These are phyloP conservation scores for Micromys minutus DNA, from an alignment of 2,113 vertebrate species.

Conservation along the genomic window DNA sequence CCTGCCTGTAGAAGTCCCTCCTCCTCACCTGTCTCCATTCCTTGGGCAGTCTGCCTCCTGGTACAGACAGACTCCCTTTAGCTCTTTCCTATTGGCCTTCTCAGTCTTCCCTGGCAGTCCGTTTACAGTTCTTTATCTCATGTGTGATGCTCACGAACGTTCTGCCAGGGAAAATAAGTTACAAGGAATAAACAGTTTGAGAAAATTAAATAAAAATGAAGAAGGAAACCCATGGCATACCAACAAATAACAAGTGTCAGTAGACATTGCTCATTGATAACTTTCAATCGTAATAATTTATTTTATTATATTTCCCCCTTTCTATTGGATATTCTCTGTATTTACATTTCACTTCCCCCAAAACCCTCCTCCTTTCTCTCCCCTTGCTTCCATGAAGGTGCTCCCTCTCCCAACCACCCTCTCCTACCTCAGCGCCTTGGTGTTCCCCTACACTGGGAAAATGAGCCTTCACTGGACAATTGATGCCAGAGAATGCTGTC, in stretches of 20 bases:
- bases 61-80: not conserved
- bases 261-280: not conserved
- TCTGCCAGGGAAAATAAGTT: not conserved
- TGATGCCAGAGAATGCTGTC: too few relatives aligned
- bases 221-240: not conserved
- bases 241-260: not conserved
- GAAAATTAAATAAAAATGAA: not conserved
- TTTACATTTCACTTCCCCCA: too few relatives aligned
- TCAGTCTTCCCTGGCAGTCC: not conserved
- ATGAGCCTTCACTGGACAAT: too few relatives aligned
- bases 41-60: too few relatives aligned
- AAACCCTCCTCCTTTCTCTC: too few relatives aligned
- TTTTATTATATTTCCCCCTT: too few relatives aligned
- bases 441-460: too few relatives aligned
- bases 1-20: too few relatives aligned
- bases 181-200: not conserved
- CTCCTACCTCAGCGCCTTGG: too few relatives aligned
- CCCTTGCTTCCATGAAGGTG: too few relatives aligned
- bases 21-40: not conserved
- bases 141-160: not conserved
- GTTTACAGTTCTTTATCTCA: not conserved
- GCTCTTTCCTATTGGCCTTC: not conserved
- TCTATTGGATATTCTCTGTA: too few relatives aligned
- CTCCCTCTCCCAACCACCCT: too few relatives aligned
- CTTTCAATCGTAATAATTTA: not conserved